Evolutionary conservation across 2,888 invertebrate species (phyloP).

Genomic region (Fragum whitleyi): DNA sequence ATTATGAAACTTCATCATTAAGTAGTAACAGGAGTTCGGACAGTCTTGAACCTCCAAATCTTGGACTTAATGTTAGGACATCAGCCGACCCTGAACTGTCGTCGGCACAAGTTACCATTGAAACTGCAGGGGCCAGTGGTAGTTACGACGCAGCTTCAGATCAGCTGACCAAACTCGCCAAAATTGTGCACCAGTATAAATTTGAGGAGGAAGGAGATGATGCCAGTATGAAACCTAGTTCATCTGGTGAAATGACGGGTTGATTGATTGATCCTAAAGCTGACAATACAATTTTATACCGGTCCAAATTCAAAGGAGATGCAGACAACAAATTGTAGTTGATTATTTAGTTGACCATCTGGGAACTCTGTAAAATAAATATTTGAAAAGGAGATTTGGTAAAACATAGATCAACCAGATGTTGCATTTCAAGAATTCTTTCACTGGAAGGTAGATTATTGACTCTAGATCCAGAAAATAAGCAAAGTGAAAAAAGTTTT

Average conservation of each 20-base stretch:
- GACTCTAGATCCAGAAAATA: too few relatives aligned
- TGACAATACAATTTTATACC: too few relatives aligned
- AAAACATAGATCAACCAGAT: too few relatives aligned
- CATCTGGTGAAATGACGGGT: neutral
- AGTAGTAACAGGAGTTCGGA: conserved; percentile 48
- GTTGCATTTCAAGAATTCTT: too few relatives aligned
- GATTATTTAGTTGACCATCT: neutral
- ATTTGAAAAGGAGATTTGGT: neutral
- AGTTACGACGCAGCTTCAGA: conserved; percentile 67
- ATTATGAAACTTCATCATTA: conserved; percentile 37
- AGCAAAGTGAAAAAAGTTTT: too few relatives aligned
- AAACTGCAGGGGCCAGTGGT: conserved; percentile 29
- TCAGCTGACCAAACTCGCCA: conserved; percentile 78
- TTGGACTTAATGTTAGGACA: conserved; percentile 56
- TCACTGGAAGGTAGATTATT: too few relatives aligned
- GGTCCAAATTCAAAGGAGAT: too few relatives aligned
- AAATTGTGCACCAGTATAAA: conserved; percentile 81
- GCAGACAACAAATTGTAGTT: neutral
- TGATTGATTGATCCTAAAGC: neutral
- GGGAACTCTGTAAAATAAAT: too few relatives aligned
- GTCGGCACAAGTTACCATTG: conserved; percentile 47
- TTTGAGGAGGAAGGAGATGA: conserved; percentile 62
- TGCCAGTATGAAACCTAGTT: conserved; percentile 20
- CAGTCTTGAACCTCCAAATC: conserved; percentile 52
- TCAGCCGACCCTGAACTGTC: conserved; percentile 60